Percentiles rank a stretch among this genome's conserved stretches.
Conservation (phyloP, 2,797 vertebrate genomes). For the Aulostomus chinensis region DNA sequence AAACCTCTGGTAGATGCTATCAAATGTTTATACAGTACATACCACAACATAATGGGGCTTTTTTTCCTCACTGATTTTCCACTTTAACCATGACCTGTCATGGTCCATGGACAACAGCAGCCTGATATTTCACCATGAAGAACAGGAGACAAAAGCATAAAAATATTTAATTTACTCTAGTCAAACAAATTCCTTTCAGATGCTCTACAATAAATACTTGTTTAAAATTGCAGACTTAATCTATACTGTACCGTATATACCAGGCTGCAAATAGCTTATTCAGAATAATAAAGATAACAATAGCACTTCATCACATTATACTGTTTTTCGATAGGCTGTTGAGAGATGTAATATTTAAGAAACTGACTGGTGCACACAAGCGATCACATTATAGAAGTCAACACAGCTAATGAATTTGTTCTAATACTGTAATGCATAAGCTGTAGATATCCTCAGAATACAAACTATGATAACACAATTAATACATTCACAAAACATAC, state of each 20-base stretch:
- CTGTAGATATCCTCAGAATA: constrained; percentile 39
- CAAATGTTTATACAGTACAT: too few relatives aligned
- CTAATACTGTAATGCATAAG: constrained; percentile 50
- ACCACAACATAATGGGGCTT: too few relatives aligned
- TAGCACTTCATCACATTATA: constrained; percentile 57
- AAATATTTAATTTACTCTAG: constrained; percentile 86
- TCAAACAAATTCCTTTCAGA: constrained; percentile 66
- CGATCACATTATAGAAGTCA: constrained; percentile 48
- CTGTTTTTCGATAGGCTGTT: constrained; percentile 26
- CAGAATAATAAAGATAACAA: constrained; percentile 30
- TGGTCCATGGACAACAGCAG: background rate
- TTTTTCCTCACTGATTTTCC: too few relatives aligned
- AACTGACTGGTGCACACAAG: constrained; percentile 30
- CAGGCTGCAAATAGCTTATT: constrained; percentile 48
- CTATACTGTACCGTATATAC: constrained; percentile 29
- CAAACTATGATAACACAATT: constrained; percentile 61
- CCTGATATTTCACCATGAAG: constrained; percentile 32
- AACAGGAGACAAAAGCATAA: constrained; percentile 68
- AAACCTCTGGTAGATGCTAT: constrained; percentile 39
- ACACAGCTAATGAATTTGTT: constrained; percentile 37
- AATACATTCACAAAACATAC: constrained; percentile 67
- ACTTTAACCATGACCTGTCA: too few relatives aligned
- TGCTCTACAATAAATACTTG: constrained; percentile 54
- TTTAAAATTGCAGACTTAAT: constrained; percentile 51
- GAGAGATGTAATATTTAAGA: constrained; percentile 51